Conservation (phyloP, 2,113 vertebrate species). For the Epinephelus lanceolatus region DNA sequence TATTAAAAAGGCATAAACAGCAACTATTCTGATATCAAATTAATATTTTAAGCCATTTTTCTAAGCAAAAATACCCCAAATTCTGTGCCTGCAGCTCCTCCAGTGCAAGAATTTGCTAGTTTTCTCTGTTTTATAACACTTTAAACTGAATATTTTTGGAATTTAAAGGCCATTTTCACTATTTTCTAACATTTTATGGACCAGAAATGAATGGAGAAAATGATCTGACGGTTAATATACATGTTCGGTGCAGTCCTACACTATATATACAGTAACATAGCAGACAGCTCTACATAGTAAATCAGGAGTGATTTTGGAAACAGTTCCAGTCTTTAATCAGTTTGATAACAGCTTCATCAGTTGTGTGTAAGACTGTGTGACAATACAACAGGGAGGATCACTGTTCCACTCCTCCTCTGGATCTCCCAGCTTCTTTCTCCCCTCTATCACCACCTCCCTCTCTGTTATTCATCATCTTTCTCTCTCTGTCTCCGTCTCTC, state of each 20-base stretch:
- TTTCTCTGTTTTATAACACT: too few species aligned
- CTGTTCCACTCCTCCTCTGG: conserved; percentile 9
- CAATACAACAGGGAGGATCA: conserved; percentile 5
- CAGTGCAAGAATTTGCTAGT: too few species aligned
- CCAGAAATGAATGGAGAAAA: background rate
- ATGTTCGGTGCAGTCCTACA: background rate
- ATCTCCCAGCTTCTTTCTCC: conserved; percentile 1
- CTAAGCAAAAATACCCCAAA: too few species aligned
- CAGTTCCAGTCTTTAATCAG: background rate
- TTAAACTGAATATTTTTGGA: too few species aligned
- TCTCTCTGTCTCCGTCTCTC: background rate
- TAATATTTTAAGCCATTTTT: too few species aligned
- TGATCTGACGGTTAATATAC: too few species aligned
- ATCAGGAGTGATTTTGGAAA: background rate
- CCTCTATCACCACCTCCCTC: background rate
- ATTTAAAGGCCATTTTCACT: too few species aligned
- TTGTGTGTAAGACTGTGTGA: background rate
- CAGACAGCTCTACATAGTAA: background rate
- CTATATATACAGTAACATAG: background rate
- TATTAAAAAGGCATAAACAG: too few species aligned
- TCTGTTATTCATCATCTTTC: background rate
- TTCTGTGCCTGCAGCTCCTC: too few species aligned
- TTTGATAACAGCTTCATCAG: background rate
- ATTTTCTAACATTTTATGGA: background rate
- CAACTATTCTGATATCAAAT: too few species aligned